These are phyloP conservation scores for Periophthalmodon schlosseri DNA, from an alignment of 2,113 vertebrate species.

Conservation along the genomic window DNA sequence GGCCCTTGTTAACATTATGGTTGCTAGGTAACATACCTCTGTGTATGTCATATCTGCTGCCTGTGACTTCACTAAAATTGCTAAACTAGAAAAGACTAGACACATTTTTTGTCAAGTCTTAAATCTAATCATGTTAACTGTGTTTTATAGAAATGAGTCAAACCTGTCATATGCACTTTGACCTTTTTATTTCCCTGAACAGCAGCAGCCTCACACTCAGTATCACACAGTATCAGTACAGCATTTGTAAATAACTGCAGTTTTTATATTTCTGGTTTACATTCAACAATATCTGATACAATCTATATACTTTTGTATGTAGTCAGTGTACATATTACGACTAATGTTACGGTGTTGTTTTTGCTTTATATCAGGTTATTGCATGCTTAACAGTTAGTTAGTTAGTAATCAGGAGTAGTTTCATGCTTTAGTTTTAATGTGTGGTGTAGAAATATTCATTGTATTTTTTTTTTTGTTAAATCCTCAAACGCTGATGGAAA, in stretches of 20 bases:
- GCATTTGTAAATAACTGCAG: constrained; percentile 31
- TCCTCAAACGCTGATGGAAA: background rate
- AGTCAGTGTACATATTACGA: constrained; percentile 37
- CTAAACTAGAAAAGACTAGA: too few species aligned
- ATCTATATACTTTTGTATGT: constrained; percentile 52
- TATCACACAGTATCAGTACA: too few species aligned
- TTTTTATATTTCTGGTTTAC: constrained; percentile 65
- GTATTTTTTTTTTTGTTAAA: background rate
- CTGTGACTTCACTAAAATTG: too few species aligned
- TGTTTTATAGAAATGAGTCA: background rate
- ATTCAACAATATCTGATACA: constrained; percentile 36
- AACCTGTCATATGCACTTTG: too few species aligned
- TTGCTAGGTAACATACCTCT: too few species aligned
- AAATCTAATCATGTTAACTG: too few species aligned
- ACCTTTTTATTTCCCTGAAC: background rate
- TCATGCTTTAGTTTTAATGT: background rate
- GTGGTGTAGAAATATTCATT: background rate
- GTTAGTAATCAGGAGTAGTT: background rate
- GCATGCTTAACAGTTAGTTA: constrained; percentile 54
- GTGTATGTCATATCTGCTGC: too few species aligned
- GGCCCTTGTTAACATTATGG: too few species aligned
- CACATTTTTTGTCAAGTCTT: too few species aligned
- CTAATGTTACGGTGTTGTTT: constrained; percentile 37
- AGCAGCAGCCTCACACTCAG: background rate
- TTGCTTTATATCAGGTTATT: constrained; percentile 25